phyloP scores from a whole-genome alignment of 2,113 vertebrate genomes.

The Corythaeola cristata region DNA sequence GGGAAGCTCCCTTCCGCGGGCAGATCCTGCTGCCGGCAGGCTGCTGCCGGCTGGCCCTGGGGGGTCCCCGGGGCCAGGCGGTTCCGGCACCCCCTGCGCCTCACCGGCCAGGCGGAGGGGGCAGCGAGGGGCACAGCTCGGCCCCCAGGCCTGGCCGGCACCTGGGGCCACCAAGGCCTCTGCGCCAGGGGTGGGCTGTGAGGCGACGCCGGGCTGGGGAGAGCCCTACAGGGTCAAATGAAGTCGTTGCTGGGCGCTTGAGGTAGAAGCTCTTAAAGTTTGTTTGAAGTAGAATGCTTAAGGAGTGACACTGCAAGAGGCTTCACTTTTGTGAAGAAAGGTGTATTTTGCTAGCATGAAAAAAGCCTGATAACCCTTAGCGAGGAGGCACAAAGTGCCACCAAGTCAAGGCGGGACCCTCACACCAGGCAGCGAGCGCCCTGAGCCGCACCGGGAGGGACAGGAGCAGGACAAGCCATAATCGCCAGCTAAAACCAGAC shows the following conservation, averaged over 20 bases:
- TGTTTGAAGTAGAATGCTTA: not conserved
- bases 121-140: fast-evolving
- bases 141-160: fast-evolving
- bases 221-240: not conserved
- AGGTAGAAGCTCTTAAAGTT: too few species aligned
- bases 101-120: fast-evolving
- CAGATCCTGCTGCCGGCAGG: not conserved
- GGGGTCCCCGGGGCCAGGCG: fast-evolving
- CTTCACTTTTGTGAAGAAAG: not conserved
- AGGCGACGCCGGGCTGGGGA: fast-evolving
- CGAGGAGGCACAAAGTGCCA: fast-evolving
- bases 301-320: not conserved
- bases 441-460: fast-evolving
- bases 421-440: fast-evolving
- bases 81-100: not conserved
- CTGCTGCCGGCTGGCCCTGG: fast-evolving
- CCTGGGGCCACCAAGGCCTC: fast-evolving
- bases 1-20: not conserved
- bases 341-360: not conserved
- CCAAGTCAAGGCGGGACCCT: not conserved
- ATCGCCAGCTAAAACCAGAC: fast-evolving
- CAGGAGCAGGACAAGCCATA: fast-evolving
- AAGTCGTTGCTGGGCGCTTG: not conserved
- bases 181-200: not conserved
- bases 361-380: not conserved